A percentile compares a stretch with the other conserved stretches of the same genome.
Conservation (phyloP, 2,797 vertebrate genomes). For the Dendrocincla fuliginosa region DNA sequence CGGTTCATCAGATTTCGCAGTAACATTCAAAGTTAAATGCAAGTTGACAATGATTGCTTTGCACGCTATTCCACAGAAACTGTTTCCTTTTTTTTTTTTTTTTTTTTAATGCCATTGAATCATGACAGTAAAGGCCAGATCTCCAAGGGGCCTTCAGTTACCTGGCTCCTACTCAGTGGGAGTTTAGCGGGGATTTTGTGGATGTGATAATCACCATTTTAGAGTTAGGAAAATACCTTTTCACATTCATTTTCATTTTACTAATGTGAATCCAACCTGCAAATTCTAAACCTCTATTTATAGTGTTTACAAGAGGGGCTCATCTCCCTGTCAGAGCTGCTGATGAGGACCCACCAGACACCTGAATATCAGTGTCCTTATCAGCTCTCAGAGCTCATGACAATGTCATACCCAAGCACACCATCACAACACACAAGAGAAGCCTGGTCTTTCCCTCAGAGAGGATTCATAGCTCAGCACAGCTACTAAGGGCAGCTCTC, state of each 20-base stretch:
- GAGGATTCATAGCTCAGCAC: accelerated
- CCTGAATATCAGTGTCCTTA: neutral
- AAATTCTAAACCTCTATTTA: neutral
- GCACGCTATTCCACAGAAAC: neutral
- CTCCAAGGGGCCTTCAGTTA: neutral
- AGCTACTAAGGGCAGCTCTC: neutral
- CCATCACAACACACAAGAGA: accelerated
- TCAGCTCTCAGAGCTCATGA: neutral
- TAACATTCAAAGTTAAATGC: neutral
- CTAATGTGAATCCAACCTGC: neutral
- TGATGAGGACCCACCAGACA: neutral
- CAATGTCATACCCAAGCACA: neutral
- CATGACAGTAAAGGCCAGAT: neutral
- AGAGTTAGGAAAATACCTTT: neutral
- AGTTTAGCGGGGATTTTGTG: neutral
- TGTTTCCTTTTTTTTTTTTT: too few species aligned
- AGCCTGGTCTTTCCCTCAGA: neutral
- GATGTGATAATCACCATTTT: neutral
- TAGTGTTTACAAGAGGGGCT: neutral
- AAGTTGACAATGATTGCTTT: neutral
- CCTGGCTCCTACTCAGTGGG: neutral
- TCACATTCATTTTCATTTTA: too few species aligned
- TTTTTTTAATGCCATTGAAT: neutral
- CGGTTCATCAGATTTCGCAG: neutral
- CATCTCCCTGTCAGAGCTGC: neutral